Evolutionary conservation across 2,888 invertebrate species (phyloP).

Genomic region (Meliscaeva auricollis): DNA sequence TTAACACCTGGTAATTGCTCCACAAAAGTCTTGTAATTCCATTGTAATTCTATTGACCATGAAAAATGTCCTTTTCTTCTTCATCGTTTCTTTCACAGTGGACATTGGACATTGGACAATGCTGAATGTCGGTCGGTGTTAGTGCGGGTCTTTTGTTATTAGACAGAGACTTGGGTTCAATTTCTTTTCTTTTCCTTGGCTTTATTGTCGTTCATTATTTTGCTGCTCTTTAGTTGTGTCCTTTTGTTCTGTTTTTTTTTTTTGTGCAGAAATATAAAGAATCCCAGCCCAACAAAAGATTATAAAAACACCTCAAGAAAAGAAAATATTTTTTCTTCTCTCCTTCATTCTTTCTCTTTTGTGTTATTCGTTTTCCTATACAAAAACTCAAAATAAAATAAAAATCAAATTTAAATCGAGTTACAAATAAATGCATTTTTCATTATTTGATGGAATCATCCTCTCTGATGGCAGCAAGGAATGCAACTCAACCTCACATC

Average conservation of each 20-base stretch:
- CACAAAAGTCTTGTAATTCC: constrained; percentile 74
- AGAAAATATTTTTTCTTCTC: constrained; percentile 13
- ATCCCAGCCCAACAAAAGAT: constrained; percentile 22
- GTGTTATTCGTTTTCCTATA: constrained; percentile 31
- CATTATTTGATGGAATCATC: constrained; percentile 40
- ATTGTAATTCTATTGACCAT: constrained; percentile 72
- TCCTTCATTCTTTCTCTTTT: background rate
- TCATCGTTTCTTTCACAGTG: background rate
- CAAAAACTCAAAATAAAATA: constrained; percentile 36
- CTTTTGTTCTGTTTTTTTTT: constrained; percentile 11
- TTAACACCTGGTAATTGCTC: constrained; percentile 76
- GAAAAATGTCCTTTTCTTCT: constrained; percentile 67
- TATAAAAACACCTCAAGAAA: constrained; percentile 52
- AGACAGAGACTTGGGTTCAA: constrained; percentile 14
- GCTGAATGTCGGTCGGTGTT: background rate
- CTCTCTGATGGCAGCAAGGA: constrained; percentile 24
- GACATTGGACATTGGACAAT: constrained; percentile 35
- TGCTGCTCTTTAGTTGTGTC: constrained; percentile 18
- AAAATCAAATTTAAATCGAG: constrained; percentile 67
- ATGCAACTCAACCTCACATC: too few species aligned
- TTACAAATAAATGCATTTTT: constrained; percentile 63
- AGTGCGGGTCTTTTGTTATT: constrained; percentile 37
- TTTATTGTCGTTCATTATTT: constrained; percentile 55
- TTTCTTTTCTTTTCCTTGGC: constrained; percentile 46
- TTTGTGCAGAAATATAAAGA: constrained; percentile 35